phyloP scores from a whole-genome alignment of 53 echinoderm and acorn worm genomes.

The Holothuria leucospilota region DNA sequence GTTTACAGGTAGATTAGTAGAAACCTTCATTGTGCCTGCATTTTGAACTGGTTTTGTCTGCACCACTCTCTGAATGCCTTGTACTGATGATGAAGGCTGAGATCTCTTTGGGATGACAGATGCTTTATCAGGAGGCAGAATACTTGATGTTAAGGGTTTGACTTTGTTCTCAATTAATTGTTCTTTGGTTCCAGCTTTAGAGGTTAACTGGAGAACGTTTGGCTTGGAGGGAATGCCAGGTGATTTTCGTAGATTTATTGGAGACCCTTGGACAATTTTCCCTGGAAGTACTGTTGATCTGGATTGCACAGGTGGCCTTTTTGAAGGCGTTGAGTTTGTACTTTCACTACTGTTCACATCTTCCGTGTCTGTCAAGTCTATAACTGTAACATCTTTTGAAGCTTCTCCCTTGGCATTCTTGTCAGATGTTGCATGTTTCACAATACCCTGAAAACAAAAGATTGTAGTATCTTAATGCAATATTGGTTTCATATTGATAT shows the following conservation, averaged over 20 bases:
- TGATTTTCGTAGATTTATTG: background rate
- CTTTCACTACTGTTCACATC: background rate
- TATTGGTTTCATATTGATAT: too few species aligned
- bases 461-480: too few species aligned
- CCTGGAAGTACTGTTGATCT: background rate
- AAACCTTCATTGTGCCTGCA: too few species aligned
- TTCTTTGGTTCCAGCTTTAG: background rate
- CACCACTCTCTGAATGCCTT: conserved; percentile 1
- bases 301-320: background rate
- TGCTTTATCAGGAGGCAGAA: background rate
- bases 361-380: conserved; percentile 27
- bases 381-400: background rate
- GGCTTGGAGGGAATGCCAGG: background rate
- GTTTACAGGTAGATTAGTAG: too few species aligned
- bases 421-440: too few species aligned
- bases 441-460: too few species aligned
- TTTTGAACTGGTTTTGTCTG: background rate
- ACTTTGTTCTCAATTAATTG: background rate
- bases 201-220: conserved; percentile 3
- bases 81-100: background rate
- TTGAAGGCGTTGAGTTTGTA: background rate
- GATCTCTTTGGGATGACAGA: background rate
- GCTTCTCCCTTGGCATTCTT: too few species aligned
- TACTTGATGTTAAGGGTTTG: background rate
- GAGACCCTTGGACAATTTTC: background rate